These are phyloP conservation scores for Tachycineta bicolor DNA, from an alignment of 2,113 vertebrate species.

Conservation along the genomic window DNA sequence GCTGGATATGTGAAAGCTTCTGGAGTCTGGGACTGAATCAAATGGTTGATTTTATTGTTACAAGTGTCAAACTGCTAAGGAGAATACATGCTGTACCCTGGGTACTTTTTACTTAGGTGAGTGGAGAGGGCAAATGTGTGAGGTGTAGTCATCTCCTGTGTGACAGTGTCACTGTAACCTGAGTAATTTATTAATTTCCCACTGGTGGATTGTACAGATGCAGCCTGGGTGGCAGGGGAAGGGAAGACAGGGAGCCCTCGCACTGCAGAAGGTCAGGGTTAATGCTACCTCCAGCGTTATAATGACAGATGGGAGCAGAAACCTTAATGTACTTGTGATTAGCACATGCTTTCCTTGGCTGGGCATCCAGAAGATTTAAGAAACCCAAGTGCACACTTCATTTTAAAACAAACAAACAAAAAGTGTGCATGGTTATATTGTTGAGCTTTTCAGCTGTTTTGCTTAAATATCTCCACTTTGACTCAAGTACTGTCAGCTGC, in stretches of 20 bases:
- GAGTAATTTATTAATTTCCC: background rate
- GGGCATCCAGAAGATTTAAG: background rate
- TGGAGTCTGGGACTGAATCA: background rate
- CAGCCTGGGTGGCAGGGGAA: background rate
- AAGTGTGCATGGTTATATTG: background rate
- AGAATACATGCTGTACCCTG: background rate
- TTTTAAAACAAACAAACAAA: slow-evolving; percentile 61
- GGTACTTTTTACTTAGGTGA: background rate
- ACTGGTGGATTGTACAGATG: background rate
- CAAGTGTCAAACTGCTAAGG: background rate
- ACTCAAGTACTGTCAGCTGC: slow-evolving; percentile 29
- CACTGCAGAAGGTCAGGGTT: slow-evolving; percentile 18
- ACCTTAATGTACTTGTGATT: slow-evolving; percentile 33
- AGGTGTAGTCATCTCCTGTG: background rate
- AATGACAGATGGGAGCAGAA: slow-evolving; percentile 61
- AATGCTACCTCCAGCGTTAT: background rate
- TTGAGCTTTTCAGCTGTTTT: slow-evolving; percentile 21
- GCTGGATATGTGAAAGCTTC: background rate
- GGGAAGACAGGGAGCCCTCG: slow-evolving; percentile 31
- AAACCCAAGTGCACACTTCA: background rate
- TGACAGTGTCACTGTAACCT: background rate
- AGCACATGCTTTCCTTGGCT: slow-evolving; percentile 43
- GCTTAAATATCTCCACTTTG: background rate
- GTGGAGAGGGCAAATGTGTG: background rate
- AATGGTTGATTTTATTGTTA: background rate